Evolutionary conservation across 2,888 invertebrate species (phyloP).

Genomic region (Cylloceria caligata): DNA sequence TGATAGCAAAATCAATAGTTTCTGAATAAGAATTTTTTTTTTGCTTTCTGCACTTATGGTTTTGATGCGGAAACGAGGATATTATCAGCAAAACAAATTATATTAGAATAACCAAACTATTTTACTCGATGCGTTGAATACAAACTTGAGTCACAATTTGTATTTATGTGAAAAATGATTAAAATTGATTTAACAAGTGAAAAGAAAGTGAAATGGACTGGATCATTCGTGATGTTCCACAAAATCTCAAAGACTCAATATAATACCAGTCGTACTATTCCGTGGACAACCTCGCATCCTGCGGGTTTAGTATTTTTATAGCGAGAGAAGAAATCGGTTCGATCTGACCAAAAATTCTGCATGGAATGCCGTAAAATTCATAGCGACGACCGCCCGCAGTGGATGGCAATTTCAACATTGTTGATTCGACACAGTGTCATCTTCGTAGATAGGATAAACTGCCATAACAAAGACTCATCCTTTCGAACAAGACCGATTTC

Average conservation of each 20-base stretch:
- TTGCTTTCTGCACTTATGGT: too few species aligned
- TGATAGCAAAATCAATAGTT: too few species aligned
- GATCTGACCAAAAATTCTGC: constrained; percentile 26
- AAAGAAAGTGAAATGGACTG: not conserved
- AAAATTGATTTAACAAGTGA: not conserved
- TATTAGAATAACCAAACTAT: too few species aligned
- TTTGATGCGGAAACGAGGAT: too few species aligned
- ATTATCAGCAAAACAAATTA: too few species aligned
- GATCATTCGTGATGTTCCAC: constrained; percentile 8
- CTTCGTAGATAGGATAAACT: constrained; percentile 18
- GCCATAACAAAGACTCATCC: constrained; percentile 10
- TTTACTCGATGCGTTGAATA: too few species aligned
- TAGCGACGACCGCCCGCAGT: not conserved
- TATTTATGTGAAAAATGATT: not conserved
- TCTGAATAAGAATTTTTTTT: too few species aligned
- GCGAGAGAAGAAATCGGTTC: constrained; percentile 21
- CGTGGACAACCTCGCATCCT: constrained; percentile 4
- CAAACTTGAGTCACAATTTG: not conserved
- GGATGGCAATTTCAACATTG: constrained; percentile 26
- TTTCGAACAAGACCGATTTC: constrained; percentile 13
- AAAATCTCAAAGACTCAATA: not conserved
- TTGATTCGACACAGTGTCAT: constrained; percentile 18
- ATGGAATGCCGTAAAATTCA: constrained; percentile 49
- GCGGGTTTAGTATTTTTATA: not conserved
- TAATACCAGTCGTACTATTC: not conserved